Percentiles rank a stretch among this genome's conserved stretches.
These are phyloP conservation scores for Speoplatyrhinus poulsoni DNA, from an alignment of 2,113 vertebrate genomes.

Conservation along the genomic window DNA sequence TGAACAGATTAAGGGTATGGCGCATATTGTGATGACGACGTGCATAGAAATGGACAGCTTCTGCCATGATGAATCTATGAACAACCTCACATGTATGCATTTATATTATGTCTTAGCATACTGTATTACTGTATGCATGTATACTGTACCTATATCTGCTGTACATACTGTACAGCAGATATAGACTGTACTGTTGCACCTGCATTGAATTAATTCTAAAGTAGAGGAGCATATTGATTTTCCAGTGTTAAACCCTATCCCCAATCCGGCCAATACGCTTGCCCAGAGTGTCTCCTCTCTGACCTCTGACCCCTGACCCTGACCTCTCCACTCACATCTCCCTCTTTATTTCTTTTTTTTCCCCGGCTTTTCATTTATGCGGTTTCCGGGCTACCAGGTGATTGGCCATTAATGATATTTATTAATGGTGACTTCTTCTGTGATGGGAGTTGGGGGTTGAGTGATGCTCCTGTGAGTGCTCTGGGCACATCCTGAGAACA, in stretches of 20 bases:
- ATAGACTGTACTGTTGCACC: conserved; percentile 30
- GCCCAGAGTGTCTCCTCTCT: conserved; percentile 50
- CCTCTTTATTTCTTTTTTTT: conserved; percentile 30
- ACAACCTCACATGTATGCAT: not conserved
- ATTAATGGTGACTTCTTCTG: conserved; percentile 68
- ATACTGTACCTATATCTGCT: conserved; percentile 1
- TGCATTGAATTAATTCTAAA: conserved; percentile 32
- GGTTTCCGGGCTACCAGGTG: conserved; percentile 62
- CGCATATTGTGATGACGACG: no score
- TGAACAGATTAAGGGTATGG: no score
- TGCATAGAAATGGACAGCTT: not conserved
- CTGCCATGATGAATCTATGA: conserved; percentile 29
- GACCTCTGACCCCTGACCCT: conserved; percentile 61
- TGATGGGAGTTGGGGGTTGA: conserved; percentile 49
- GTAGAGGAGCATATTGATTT: conserved; percentile 63
- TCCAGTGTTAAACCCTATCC: conserved; percentile 49
- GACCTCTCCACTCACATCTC: conserved; percentile 58
- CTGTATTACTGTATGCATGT: no score
- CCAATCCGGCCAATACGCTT: conserved; percentile 47
- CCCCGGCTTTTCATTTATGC: conserved; percentile 58
- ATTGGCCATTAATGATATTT: conserved; percentile 77
- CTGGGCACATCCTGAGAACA: conserved; percentile 67
- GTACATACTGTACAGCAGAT: not conserved
- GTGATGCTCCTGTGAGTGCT: conserved; percentile 73
- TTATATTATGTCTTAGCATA: no score